Conservation (phyloP, 2,113 vertebrate genomes). For the Montifringilla adamsi region DNA sequence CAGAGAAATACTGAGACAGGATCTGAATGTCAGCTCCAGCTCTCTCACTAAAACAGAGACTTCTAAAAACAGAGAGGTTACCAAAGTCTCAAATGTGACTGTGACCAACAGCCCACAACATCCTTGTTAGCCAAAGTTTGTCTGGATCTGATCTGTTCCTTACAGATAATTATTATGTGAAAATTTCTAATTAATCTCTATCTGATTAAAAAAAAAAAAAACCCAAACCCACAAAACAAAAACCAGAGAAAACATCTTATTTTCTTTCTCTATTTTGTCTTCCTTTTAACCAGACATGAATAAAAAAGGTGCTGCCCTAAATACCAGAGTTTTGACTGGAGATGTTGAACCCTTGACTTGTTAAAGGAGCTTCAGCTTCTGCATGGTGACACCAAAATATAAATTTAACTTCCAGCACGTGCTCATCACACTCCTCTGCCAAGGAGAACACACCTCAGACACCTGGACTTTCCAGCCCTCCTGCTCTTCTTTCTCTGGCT, state of each 20-base stretch:
- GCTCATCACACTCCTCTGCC: not conserved
- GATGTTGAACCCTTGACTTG: not conserved
- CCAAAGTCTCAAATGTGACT: not conserved
- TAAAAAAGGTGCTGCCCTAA: not conserved
- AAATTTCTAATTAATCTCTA: not conserved
- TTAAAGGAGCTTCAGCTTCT: not conserved
- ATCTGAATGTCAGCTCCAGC: not conserved
- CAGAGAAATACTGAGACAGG: not conserved
- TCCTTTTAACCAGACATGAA: not conserved
- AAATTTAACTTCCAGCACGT: not conserved
- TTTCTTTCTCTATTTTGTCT: not conserved
- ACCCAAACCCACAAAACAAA: not conserved
- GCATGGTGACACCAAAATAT: not conserved
- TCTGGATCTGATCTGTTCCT: not conserved
- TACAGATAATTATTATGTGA: not conserved
- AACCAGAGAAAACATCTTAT: not conserved
- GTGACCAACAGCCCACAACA: not conserved
- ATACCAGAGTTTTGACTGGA: not conserved
- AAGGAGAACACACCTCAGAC: not conserved
- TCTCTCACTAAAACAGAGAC: not conserved
- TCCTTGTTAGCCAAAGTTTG: not conserved
- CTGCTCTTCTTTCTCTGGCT: not conserved
- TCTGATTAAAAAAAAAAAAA: not conserved
- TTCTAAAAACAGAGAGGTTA: not conserved
- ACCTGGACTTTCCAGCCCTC: not conserved